These are phyloP conservation scores for Chrysemys picta DNA, from an alignment of 2,113 vertebrate genomes.

Conservation along the genomic window DNA sequence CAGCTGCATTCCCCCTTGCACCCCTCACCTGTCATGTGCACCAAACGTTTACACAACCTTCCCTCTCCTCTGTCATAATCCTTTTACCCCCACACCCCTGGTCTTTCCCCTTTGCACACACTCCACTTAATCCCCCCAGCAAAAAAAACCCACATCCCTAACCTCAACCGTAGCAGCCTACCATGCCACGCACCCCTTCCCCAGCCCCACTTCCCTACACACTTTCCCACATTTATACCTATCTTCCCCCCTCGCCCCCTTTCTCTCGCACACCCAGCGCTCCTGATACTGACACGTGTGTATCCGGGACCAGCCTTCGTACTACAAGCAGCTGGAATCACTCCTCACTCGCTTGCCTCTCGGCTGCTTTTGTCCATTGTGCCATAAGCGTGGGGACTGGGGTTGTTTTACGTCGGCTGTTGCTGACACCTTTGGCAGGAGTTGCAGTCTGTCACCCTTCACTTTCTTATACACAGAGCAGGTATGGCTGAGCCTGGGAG, in stretches of 20 bases:
- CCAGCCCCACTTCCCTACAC: background rate
- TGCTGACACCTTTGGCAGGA: background rate
- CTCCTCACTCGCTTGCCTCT: constrained; percentile 12
- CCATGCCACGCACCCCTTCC: background rate
- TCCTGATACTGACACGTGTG: constrained; percentile 2
- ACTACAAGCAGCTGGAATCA: constrained; percentile 50
- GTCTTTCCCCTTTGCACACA: background rate
- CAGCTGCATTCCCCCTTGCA: background rate
- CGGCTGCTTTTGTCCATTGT: constrained; percentile 50
- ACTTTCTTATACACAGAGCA: background rate
- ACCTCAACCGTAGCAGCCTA: background rate
- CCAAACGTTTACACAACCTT: background rate
- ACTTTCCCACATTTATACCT: background rate
- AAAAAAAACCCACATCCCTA: background rate
- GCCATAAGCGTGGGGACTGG: background rate
- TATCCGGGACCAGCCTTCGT: constrained; percentile 23
- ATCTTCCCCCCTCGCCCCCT: background rate
- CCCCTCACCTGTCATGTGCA: background rate
- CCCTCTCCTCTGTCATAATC: background rate
- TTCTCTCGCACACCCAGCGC: background rate
- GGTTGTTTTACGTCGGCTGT: background rate
- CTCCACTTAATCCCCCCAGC: background rate
- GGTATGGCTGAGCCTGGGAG: constrained; percentile 3
- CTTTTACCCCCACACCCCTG: background rate
- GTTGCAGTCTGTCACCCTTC: background rate